These are phyloP conservation scores for Orussus abietinus DNA, from an alignment of 1,140 invertebrate genomes.

Conservation along the genomic window DNA sequence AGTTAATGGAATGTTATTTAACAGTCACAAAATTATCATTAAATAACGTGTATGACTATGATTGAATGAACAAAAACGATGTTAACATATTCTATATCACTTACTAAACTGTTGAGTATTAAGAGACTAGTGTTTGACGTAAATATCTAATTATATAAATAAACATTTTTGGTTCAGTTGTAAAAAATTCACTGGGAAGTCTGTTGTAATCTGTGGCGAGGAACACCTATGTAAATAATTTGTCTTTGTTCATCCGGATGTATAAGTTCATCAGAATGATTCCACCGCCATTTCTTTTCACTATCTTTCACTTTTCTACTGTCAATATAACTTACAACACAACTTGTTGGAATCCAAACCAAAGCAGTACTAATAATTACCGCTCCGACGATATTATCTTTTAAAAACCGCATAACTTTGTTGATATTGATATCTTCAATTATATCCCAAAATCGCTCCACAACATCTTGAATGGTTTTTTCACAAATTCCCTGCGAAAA, in stretches of 20 bases:
- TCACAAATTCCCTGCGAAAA: constrained; percentile 81
- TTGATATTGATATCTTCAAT: constrained; percentile 96
- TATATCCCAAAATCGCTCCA: constrained; percentile 93
- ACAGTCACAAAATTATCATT: too few species aligned
- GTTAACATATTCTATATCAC: too few species aligned
- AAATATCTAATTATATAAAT: too few species aligned
- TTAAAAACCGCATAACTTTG: constrained; percentile 79
- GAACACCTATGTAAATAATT: constrained; percentile 41
- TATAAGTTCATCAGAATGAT: constrained; percentile 48
- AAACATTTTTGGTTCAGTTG: too few species aligned
- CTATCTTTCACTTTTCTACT: constrained; percentile 58
- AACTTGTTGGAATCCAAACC: constrained; percentile 89
- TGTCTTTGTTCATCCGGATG: constrained; percentile 48
- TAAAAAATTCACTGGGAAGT: too few species aligned
- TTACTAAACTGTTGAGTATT: too few species aligned
- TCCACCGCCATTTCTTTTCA: constrained; percentile 50
- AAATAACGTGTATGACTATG: too few species aligned
- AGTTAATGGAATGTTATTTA: too few species aligned
- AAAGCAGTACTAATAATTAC: constrained; percentile 83
- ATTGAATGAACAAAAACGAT: too few species aligned
- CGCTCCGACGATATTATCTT: constrained; percentile 87
- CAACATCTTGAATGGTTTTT: constrained; percentile 91
- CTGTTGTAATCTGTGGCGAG: constrained; percentile 37
- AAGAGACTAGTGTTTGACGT: too few species aligned
- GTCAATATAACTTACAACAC: constrained; percentile 77